Evolutionary conservation across 2,113 vertebrate species (phyloP).

Genomic region (Sceloporus undulatus): DNA sequence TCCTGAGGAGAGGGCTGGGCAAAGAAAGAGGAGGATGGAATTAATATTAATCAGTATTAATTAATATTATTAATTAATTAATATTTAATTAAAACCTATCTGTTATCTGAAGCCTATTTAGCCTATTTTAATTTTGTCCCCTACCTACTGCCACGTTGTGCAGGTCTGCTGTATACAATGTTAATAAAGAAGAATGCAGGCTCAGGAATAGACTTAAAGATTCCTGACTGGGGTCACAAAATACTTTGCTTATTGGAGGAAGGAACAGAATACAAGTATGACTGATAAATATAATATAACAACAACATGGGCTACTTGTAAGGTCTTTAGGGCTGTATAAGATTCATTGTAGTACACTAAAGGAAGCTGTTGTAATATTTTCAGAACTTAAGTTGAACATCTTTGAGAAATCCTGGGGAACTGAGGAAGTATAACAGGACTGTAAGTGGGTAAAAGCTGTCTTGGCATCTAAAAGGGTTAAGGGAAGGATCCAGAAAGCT

Average conservation of each 20-base stretch:
- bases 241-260: background rate
- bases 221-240: background rate
- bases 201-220: background rate
- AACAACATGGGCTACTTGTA: too few species aligned
- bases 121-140: too few species aligned
- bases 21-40: too few species aligned
- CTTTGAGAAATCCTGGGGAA: too few species aligned
- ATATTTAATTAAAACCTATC: too few species aligned
- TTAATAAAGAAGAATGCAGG: background rate
- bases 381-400: background rate
- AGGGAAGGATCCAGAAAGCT: background rate
- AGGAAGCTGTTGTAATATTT: background rate
- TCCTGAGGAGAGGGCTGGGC: too few species aligned
- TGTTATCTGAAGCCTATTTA: too few species aligned
- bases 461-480: background rate
- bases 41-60: too few species aligned
- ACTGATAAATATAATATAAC: too few species aligned
- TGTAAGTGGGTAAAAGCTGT: background rate
- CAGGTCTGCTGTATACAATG: background rate
- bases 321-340: background rate
- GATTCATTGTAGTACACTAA: background rate
- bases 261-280: too few species aligned
- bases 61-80: too few species aligned
- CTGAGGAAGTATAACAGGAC: background rate
- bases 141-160: too few species aligned